Base-by-base conservation (phyloP, 2,797 vertebrate species). In the Etheostoma nigrum region DNA sequence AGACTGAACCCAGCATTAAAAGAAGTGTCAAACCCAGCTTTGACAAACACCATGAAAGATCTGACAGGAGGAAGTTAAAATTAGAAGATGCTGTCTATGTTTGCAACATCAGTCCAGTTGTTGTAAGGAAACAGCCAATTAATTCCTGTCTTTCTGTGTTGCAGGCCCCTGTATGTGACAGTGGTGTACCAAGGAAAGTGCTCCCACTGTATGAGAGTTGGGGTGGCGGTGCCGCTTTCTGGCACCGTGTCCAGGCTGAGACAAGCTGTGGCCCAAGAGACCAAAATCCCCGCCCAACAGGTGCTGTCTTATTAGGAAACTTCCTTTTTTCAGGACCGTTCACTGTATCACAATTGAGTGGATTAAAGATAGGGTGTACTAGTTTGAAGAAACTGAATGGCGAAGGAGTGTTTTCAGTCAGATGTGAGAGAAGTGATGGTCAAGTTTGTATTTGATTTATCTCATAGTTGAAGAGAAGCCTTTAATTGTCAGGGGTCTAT, bases 131-230 rank as follows among this genome's bases (percentile, higher is more conserved):
- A 80, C 85, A 87, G 72, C 66, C 82, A 74, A 74, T 86, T 86
- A 57, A 74, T 70, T 59, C 27, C 9, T 52, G 23, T 62, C 9
- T 30, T 4, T 87, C 42, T 90, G 64, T 86, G 74, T 82, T 80
- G 7, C 95, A 99, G 98, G 93, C 97, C 98, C 0, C 94, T 99
- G 57, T 98, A 97, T 18, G 86, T 99, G 93, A 99, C 98, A 0
- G 97, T 99, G 92, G 98, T 99, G 86, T 99, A 99, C 92, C 97
- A 96, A 89, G 98, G 98, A 62, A 98, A 98, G 82, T 98, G 98
- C 78, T 99, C 98, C 0, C 97, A 98, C 94, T 99, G 98, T 83
- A 99, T 99, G 98, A 94, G 97, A 78, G 96, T 99, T 0, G 98
- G 98, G 0, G 97, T 99, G 90, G 97, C 98, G 0, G 97, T 99